These are phyloP conservation scores for Arenaria interpres DNA, from an alignment of 2,113 vertebrate species.

Conservation along the genomic window DNA sequence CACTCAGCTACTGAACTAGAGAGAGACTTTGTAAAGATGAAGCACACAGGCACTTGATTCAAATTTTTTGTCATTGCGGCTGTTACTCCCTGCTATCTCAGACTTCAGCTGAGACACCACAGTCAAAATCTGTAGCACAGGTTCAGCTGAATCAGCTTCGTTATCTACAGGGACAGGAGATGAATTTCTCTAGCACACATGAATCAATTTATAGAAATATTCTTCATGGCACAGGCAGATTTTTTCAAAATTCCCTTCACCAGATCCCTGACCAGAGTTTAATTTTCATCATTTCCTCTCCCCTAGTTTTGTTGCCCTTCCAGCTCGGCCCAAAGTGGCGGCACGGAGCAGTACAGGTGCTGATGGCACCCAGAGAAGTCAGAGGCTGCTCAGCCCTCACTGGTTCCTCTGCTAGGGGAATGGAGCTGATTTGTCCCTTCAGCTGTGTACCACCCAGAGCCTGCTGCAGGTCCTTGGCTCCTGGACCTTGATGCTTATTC, in stretches of 20 bases:
- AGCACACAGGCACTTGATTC: not conserved
- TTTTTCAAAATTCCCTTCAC: not conserved
- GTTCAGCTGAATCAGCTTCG: not conserved
- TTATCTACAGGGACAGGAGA: not conserved
- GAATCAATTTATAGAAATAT: not conserved
- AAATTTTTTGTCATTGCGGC: not conserved
- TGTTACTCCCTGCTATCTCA: not conserved
- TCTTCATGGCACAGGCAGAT: not conserved
- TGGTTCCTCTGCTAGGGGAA: not conserved
- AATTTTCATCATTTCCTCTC: not conserved
- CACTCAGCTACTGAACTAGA: not conserved
- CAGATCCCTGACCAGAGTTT: not conserved
- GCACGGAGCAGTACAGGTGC: not conserved
- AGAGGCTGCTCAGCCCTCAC: not conserved
- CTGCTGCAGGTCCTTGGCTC: not conserved
- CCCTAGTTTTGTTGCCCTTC: not conserved
- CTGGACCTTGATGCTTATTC: not conserved
- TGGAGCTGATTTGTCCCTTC: not conserved
- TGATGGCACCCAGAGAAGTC: not conserved
- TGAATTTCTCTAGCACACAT: not conserved
- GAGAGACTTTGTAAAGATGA: not conserved
- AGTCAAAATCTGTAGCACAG: not conserved
- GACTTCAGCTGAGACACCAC: not conserved
- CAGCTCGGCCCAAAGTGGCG: rapidly evolving
- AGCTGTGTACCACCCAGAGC: not conserved